These are phyloP conservation scores for Promerops cafer DNA, from an alignment of 2,113 vertebrate genomes.

Conservation along the genomic window DNA sequence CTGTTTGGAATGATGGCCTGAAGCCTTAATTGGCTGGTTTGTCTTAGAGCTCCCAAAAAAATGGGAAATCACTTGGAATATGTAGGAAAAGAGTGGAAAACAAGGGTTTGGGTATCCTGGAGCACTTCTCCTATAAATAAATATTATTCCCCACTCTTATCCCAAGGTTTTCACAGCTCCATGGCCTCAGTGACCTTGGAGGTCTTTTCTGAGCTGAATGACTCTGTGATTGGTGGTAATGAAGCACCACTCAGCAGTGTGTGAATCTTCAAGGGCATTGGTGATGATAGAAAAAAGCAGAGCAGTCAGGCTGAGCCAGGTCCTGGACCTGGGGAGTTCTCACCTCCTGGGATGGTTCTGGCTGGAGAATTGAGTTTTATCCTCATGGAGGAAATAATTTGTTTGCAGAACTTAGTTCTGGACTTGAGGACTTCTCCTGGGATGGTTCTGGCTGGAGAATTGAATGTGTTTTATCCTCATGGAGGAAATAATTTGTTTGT, in stretches of 20 bases:
- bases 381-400: not conserved
- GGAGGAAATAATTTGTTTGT: not conserved
- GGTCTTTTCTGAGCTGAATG: not conserved
- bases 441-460: not conserved
- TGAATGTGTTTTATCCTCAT: accelerated
- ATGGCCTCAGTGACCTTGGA: not conserved
- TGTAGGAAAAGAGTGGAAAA: not conserved
- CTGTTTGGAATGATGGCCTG: not conserved
- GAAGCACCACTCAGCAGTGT: not conserved
- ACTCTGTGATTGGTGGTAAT: not conserved
- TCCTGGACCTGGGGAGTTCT: not conserved
- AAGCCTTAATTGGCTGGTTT: not conserved
- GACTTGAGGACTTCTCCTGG: no score
- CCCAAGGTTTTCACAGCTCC: not conserved
- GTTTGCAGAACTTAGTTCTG: not conserved
- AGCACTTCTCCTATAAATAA: not conserved
- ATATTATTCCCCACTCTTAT: not conserved
- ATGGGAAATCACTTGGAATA: not conserved
- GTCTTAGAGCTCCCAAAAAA: not conserved
- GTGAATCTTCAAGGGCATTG: not conserved
- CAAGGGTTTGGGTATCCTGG: not conserved
- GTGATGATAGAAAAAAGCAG: not conserved
- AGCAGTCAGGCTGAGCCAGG: not conserved
- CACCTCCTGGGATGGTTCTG: not conserved
- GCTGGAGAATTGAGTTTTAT: not conserved